Evolutionary conservation across 2,113 vertebrate genomes (phyloP).

Genomic region (Hiodon alosoides): DNA sequence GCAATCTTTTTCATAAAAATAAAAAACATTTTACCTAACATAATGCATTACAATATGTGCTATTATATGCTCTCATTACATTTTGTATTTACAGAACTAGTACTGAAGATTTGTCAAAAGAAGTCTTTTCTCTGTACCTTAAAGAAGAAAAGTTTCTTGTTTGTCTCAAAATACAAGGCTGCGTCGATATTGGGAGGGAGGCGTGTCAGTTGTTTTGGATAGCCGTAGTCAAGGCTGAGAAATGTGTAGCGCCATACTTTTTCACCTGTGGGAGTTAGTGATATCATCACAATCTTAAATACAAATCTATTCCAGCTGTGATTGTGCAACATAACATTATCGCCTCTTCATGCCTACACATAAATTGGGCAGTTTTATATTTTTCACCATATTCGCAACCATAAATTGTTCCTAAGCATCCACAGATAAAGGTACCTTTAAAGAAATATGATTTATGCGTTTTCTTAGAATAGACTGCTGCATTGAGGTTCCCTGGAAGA

Average conservation of each 20-base stretch:
- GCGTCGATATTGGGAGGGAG: constrained; percentile 71
- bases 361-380: background rate
- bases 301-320: background rate
- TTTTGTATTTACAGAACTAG: background rate
- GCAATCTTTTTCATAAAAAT: too few species aligned
- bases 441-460: constrained; percentile 80
- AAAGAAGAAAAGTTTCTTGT: constrained; percentile 79
- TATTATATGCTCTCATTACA: background rate
- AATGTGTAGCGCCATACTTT: constrained; percentile 73
- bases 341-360: background rate
- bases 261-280: constrained; percentile 51
- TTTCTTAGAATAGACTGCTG: constrained; percentile 73
- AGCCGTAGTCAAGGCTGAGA: constrained; percentile 69
- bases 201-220: constrained; percentile 69
- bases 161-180: constrained; percentile 72
- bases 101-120: background rate
- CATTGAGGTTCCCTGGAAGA: constrained; percentile 73
- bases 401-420: background rate
- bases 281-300: constrained; percentile 7
- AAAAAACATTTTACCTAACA: too few species aligned
- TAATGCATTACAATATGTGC: background rate
- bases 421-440: constrained; percentile 64
- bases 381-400: too few species aligned
- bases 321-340: background rate
- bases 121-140: constrained; percentile 62